phyloP scores from a whole-genome alignment of 1,140 invertebrate species.

The Micrasema minimum region DNA sequence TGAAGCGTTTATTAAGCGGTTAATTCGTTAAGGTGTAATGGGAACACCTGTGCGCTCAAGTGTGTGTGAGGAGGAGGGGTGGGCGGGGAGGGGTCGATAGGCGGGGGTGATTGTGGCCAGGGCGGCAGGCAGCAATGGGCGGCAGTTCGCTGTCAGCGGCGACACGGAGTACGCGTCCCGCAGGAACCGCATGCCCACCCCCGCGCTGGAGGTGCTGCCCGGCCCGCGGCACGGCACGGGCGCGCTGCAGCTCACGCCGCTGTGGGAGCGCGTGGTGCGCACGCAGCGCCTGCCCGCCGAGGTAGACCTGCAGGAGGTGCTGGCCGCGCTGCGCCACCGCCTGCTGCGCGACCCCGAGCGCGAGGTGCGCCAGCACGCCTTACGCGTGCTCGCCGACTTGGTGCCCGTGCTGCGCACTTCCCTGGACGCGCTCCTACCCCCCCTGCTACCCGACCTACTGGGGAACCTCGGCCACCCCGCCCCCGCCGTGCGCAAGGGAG shows the following conservation, averaged over 20 bases:
- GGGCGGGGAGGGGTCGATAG: slow-evolving; percentile 7
- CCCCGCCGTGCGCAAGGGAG: slow-evolving; percentile 80
- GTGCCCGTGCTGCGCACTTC: slow-evolving; percentile 74
- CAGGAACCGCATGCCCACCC: slow-evolving; percentile 25
- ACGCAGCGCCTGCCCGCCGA: slow-evolving; percentile 70
- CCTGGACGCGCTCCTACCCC: slow-evolving; percentile 70
- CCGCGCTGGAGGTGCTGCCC: slow-evolving; percentile 38
- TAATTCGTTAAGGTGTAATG: slow-evolving; percentile 17
- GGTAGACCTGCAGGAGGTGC: slow-evolving; percentile 72
- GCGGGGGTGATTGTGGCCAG: neutral
- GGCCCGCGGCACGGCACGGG: slow-evolving; percentile 34
- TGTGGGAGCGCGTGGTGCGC: slow-evolving; percentile 80
- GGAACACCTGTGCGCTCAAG: slow-evolving; percentile 32
- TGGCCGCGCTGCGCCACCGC: slow-evolving; percentile 74
- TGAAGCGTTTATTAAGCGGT: slow-evolving; percentile 17
- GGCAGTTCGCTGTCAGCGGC: slow-evolving; percentile 35
- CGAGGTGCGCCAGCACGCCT: slow-evolving; percentile 82
- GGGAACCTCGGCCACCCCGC: slow-evolving; percentile 79
- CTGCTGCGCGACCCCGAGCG: slow-evolving; percentile 80
- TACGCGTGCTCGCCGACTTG: slow-evolving; percentile 79
- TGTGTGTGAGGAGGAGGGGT: slow-evolving; percentile 7
- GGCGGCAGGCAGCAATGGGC: slow-evolving; percentile 4
- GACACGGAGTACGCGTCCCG: slow-evolving; percentile 21
- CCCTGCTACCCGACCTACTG: slow-evolving; percentile 74
- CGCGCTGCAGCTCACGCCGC: slow-evolving; percentile 71